Evolutionary conservation across 2,888 invertebrate genomes (phyloP), one percentile per base, ranked within the genome.

Genomic region (Axea sp.): DNA sequence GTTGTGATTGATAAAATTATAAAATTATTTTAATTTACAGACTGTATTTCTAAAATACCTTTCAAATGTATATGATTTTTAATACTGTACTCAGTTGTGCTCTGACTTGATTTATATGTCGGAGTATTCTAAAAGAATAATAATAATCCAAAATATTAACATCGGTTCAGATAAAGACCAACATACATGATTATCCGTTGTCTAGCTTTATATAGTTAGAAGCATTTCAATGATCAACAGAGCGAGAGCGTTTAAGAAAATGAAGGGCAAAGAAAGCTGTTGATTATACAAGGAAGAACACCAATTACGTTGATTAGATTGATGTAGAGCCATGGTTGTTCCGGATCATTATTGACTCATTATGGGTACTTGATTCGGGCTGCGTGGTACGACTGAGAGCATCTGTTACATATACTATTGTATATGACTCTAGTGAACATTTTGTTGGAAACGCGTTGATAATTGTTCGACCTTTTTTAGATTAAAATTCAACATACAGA

Each of bases 231-330:
- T 80, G 78, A 80, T 87, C 86, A 84, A 87, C 87, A 77, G 84
- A 69, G 45, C 43, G 28, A 65, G 60, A 47, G 35, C 9, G 12
- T 15, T 41, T 22, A 45, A 55, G 35, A 22, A 14, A 45, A 4
- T 14, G 45, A 72, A 30, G 62, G 30, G 12, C 2, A 35, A 59
- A 39, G 57, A 49, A 75, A 78, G 77, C 81, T 83, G 87, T 86
- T 86, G 85, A 85, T 83, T 82, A 83, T 75, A 83, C 83, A 87
- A 86, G 86, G 87, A 83, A 80, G 83, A 87, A 87, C 87, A 87
- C 87, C 87, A 87, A 87, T 87, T 82, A 85, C 83, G 83, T 86
- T 86, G 84, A 86, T 84, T 85, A 84, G 84, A 86, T 84, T 84
- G 84, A 82, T 77, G 77, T 76, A 75, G 73, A 75, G 65, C 76